phyloP scores from a whole-genome alignment of 2,113 vertebrate species.

The Mesitornis unicolor region DNA sequence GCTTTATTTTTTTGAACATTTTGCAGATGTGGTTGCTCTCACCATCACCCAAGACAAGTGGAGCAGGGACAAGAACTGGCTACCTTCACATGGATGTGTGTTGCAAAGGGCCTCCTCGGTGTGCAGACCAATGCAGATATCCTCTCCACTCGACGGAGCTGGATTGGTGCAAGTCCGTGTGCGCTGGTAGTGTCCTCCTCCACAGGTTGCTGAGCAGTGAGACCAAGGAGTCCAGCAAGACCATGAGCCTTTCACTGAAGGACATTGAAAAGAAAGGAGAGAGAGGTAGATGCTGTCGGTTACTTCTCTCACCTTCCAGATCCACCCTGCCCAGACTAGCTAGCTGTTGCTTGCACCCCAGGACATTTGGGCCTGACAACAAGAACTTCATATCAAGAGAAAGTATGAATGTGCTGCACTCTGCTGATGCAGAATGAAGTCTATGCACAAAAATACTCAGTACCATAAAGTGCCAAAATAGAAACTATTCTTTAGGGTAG shows the following conservation, averaged over 20 bases:
- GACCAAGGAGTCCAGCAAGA: conserved; percentile 98
- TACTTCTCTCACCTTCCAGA: not conserved
- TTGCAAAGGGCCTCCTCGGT: conserved; percentile 95
- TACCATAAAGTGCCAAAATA: not conserved
- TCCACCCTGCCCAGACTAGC: not conserved
- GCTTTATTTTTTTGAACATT: not conserved
- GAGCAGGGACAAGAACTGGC: not conserved
- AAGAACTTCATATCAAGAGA: not conserved
- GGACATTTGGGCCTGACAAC: not conserved
- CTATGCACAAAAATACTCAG: not conserved
- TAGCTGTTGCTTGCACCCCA: not conserved
- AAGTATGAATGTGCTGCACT: not conserved
- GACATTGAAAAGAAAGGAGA: conserved; percentile 24
- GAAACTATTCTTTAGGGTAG: not conserved
- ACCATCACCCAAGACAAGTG: not conserved
- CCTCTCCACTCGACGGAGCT: conserved; percentile 80
- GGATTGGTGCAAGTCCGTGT: conserved; percentile 92
- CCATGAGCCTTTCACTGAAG: conserved; percentile 90
- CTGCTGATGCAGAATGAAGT: not conserved
- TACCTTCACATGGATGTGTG: conserved; percentile 94
- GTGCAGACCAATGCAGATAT: conserved; percentile 97
- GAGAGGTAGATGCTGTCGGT: not conserved
- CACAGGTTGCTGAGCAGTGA: conserved; percentile 91
- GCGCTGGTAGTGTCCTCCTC: conserved; percentile 94
- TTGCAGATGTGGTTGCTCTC: not conserved